Conservation (phyloP, 1,140 invertebrate genomes). For the Neocloeon triangulifer region DNA sequence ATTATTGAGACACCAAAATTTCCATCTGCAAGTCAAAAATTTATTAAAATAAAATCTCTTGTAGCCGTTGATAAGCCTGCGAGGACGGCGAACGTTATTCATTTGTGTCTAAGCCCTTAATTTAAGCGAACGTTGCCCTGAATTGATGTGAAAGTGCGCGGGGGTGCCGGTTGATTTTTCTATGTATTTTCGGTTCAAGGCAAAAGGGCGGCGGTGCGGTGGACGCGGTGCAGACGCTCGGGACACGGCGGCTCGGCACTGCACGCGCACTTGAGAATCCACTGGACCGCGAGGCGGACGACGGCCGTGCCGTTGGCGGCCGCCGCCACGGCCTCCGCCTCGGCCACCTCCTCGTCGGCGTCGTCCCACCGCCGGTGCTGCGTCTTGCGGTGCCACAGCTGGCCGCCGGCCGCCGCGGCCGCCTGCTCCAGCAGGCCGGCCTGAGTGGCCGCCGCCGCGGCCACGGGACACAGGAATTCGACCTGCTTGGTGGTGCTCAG, state of each 20-base stretch:
- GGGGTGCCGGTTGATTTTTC: too few species aligned
- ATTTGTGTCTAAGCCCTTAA: too few species aligned
- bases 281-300: conserved; percentile 8
- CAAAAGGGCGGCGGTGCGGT: conserved; percentile 7
- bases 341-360: background rate
- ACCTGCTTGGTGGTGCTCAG: conserved; percentile 30
- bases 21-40: too few species aligned
- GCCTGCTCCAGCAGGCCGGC: background rate
- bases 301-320: background rate
- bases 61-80: too few species aligned
- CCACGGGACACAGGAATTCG: conserved; percentile 14
- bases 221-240: conserved; percentile 5
- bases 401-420: background rate
- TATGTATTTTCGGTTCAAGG: too few species aligned
- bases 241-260: conserved; percentile 3
- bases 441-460: background rate
- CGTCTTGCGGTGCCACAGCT: background rate
- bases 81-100: too few species aligned
- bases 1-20: too few species aligned
- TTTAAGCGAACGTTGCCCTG: too few species aligned
- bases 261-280: conserved; percentile 11
- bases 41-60: too few species aligned
- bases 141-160: too few species aligned
- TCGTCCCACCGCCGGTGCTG: background rate
- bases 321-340: background rate